Conservation (phyloP, 2,797 vertebrate species). For the Sebastes baramenuke region DNA sequence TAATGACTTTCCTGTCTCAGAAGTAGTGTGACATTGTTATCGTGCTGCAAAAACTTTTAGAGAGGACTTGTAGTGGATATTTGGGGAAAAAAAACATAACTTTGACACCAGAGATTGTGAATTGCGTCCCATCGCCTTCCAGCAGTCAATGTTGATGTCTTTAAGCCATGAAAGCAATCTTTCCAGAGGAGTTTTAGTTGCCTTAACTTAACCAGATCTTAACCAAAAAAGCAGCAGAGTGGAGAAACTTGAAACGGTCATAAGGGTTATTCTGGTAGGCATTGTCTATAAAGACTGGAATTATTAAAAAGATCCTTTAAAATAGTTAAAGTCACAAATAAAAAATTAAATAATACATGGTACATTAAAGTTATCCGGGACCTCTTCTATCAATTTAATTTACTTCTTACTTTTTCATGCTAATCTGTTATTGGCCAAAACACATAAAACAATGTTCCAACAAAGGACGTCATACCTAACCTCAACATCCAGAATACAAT, state of each 20-base stretch:
- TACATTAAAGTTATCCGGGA: neutral
- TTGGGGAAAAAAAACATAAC: neutral
- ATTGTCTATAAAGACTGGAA: neutral
- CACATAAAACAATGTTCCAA: neutral
- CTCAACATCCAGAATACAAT: neutral
- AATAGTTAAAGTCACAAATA: neutral
- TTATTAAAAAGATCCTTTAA: neutral
- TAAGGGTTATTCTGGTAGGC: neutral
- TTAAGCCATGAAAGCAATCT: neutral
- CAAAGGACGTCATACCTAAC: fast-evolving
- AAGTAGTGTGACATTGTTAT: neutral
- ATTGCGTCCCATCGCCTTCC: neutral
- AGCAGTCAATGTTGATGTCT: neutral
- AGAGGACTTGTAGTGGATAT: neutral
- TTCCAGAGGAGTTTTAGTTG: neutral
- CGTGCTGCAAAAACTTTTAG: neutral
- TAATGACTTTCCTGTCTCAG: neutral
- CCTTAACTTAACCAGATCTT: neutral
- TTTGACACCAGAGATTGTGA: neutral
- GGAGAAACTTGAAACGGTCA: neutral
- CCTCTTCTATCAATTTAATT: no score
- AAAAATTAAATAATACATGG: no score
- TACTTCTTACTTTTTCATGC: neutral
- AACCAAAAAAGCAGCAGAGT: neutral
- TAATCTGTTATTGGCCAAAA: neutral